A percentile compares a stretch with the other conserved stretches of the same genome.
Conservation (phyloP, 2,797 vertebrate species). For the Myioborus melanocephalus region DNA sequence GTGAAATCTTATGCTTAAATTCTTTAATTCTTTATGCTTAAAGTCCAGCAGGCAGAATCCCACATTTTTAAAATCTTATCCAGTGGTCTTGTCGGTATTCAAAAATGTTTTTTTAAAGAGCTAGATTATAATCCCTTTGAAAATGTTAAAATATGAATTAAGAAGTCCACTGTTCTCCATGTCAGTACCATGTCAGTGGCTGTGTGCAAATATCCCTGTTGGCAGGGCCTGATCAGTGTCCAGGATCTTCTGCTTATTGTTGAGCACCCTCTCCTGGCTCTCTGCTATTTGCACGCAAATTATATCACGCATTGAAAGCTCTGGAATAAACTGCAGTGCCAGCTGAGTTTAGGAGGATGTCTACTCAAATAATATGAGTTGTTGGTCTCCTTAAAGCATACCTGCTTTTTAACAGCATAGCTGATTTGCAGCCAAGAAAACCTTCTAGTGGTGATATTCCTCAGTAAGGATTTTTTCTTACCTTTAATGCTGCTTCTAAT, state of each 20-base stretch:
- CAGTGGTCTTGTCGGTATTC: neutral
- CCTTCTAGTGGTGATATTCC: neutral
- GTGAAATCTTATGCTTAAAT: too few species aligned
- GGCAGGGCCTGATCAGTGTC: neutral
- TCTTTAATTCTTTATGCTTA: neutral
- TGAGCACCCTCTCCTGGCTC: constrained; percentile 55
- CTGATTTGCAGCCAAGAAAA: neutral
- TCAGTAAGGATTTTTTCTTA: neutral
- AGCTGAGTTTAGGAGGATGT: neutral
- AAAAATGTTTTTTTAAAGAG: neutral
- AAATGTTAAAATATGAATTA: neutral
- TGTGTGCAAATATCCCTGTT: neutral
- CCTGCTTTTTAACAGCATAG: neutral
- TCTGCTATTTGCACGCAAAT: neutral
- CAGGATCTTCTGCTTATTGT: constrained; percentile 8
- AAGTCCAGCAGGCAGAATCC: neutral
- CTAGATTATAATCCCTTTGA: neutral
- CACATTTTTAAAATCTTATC: neutral
- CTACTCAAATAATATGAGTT: neutral
- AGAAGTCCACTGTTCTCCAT: neutral
- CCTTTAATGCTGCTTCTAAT: neutral
- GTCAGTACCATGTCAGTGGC: neutral
- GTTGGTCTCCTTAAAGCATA: neutral
- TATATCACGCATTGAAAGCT: neutral
- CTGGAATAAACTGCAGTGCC: neutral